Conservation (phyloP, 2,888 invertebrate genomes). For the Lutraria lutraria region DNA sequence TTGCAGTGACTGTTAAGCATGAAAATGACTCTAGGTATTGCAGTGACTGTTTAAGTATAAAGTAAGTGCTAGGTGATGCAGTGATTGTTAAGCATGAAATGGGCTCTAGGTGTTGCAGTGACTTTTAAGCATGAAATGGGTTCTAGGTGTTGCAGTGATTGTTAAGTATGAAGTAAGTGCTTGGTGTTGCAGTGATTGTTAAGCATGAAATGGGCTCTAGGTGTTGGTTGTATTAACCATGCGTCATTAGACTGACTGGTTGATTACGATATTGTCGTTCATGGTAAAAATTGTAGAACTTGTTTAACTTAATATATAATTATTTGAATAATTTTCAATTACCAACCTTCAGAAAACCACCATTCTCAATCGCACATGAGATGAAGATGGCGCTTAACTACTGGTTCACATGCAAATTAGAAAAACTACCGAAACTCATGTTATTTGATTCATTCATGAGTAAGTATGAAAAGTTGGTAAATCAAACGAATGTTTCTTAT, state of each 20-base stretch:
- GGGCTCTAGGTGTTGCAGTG: too few species aligned
- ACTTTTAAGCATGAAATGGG: too few species aligned
- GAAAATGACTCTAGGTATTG: too few species aligned
- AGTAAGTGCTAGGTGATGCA: too few species aligned
- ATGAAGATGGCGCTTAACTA: slow-evolving; percentile 9
- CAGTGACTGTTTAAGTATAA: too few species aligned
- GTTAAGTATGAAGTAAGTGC: too few species aligned
- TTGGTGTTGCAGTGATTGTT: too few species aligned
- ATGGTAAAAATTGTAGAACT: background rate
- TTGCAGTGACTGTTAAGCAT: too few species aligned
- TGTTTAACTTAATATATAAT: background rate
- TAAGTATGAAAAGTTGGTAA: slow-evolving; percentile 29
- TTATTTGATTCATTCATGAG: slow-evolving; percentile 47
- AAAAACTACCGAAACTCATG: slow-evolving; percentile 10
- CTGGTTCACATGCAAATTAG: slow-evolving; percentile 58
- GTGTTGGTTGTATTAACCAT: too few species aligned
- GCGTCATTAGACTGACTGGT: background rate
- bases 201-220: too few species aligned
- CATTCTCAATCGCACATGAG: slow-evolving; percentile 9
- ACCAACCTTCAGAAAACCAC: slow-evolving; percentile 17
- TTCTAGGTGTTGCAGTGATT: too few species aligned
- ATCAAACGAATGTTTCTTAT: background rate
- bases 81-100: too few species aligned
- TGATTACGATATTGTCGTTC: background rate
- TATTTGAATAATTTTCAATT: background rate